Evolutionary conservation across 2,797 vertebrate species (phyloP).

Genomic region (Sebastes cheni): DNA sequence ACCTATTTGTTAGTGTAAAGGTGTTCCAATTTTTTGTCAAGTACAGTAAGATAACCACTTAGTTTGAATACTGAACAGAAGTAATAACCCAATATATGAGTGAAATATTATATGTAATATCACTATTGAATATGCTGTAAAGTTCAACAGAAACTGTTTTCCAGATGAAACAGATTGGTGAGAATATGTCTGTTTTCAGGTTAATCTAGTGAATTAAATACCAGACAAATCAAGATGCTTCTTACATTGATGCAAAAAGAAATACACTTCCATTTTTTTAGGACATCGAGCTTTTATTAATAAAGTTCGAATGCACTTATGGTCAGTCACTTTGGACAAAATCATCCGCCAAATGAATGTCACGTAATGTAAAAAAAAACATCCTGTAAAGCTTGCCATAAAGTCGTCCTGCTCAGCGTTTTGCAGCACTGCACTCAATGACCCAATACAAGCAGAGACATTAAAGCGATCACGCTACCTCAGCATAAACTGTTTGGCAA

Average conservation of each 20-base stretch:
- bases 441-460: neutral
- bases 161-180: neutral
- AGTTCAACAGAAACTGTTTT: neutral
- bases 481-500: neutral
- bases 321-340: neutral
- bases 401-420: neutral
- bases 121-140: neutral
- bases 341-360: neutral
- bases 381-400: neutral
- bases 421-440: neutral
- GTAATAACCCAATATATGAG: neutral
- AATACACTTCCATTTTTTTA: neutral
- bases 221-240: neutral
- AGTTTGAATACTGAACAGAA: neutral
- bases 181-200: neutral
- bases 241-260: neutral
- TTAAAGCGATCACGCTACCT: neutral
- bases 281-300: neutral
- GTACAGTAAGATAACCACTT: neutral
- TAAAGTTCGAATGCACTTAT: neutral
- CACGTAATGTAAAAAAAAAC: neutral
- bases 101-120: neutral
- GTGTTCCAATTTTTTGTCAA: neutral
- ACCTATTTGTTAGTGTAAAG: too few relatives aligned
- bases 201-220: neutral